A percentile compares a stretch with the other conserved stretches of the same genome.
Conservation (phyloP, 2,888 invertebrate genomes). For the Thalpophila matura region DNA sequence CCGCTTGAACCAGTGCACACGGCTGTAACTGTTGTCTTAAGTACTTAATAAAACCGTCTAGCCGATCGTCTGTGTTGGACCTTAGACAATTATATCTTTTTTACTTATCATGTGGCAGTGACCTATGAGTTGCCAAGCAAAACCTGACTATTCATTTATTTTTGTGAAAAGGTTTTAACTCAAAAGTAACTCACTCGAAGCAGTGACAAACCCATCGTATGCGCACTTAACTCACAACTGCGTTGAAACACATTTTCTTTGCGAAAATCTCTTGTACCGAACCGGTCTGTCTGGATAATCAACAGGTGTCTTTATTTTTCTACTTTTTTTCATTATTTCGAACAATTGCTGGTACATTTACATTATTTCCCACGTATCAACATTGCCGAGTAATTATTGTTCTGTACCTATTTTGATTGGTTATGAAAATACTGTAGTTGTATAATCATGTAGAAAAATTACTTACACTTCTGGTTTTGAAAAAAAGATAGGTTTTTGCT, state of each 20-base stretch:
- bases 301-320: slow-evolving; percentile 38
- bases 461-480: not conserved
- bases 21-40: not conserved
- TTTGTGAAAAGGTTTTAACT: not conserved
- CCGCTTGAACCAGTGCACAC: not conserved
- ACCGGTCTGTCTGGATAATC: slow-evolving; percentile 77
- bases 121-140: not conserved
- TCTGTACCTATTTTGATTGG: slow-evolving; percentile 6
- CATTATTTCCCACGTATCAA: slow-evolving; percentile 55
- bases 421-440: slow-evolving; percentile 1
- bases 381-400: slow-evolving; percentile 28
- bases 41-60: slow-evolving; percentile 4
- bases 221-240: slow-evolving; percentile 63
- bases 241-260: slow-evolving; percentile 46
- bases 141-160: not conserved
- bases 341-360: slow-evolving; percentile 48
- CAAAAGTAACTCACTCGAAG: slow-evolving; percentile 74
- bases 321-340: slow-evolving; percentile 34
- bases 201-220: slow-evolving; percentile 78
- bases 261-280: slow-evolving; percentile 67
- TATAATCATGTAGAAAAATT: not conserved
- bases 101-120: not conserved
- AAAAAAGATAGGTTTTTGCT: not conserved
- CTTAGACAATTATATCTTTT: not conserved
- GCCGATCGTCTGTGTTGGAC: not conserved